A percentile compares a stretch with the other conserved stretches of the same genome.
phyloP scores from a whole-genome alignment of 1,140 invertebrate genomes.

The Zaprionus lachaisei region DNA sequence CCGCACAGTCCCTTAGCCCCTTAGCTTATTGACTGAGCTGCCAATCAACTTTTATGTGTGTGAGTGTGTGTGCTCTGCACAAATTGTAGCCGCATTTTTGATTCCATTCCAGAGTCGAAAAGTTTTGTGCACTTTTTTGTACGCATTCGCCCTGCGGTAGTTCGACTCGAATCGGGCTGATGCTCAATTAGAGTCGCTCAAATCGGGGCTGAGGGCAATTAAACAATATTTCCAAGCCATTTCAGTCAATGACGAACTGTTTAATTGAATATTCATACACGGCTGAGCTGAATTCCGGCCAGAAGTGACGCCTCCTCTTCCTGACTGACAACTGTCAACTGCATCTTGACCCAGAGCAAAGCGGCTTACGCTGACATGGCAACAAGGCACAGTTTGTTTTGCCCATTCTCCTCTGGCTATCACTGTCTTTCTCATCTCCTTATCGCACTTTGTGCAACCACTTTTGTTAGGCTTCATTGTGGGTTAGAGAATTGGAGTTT shows the following conservation, averaged over 20 bases:
- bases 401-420: background rate
- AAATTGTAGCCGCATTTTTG: slow-evolving; percentile 78
- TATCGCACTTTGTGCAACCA: background rate
- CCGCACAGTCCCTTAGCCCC: background rate
- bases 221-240: slow-evolving; percentile 77
- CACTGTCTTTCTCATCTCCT: background rate
- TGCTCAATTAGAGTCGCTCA: slow-evolving; percentile 76
- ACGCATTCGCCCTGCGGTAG: slow-evolving; percentile 57
- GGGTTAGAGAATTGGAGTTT: background rate
- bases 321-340: slow-evolving; percentile 16
- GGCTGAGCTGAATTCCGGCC: slow-evolving; percentile 31
- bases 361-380: slow-evolving; percentile 73
- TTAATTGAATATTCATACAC: slow-evolving; percentile 58
- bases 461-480: slow-evolving; percentile 48
- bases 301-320: slow-evolving; percentile 11
- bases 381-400: slow-evolving; percentile 22
- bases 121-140: slow-evolving; percentile 61
- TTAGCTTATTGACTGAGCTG: slow-evolving; percentile 65
- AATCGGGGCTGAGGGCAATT: slow-evolving; percentile 69
- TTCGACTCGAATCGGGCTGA: slow-evolving; percentile 32
- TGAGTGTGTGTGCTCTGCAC: slow-evolving; percentile 54
- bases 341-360: slow-evolving; percentile 79
- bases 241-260: slow-evolving; percentile 63
- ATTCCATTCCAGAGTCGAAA: slow-evolving; percentile 61
- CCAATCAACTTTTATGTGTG: slow-evolving; percentile 71